Conservation (phyloP, 2,888 invertebrate species). For the Andrena bucephala region DNA sequence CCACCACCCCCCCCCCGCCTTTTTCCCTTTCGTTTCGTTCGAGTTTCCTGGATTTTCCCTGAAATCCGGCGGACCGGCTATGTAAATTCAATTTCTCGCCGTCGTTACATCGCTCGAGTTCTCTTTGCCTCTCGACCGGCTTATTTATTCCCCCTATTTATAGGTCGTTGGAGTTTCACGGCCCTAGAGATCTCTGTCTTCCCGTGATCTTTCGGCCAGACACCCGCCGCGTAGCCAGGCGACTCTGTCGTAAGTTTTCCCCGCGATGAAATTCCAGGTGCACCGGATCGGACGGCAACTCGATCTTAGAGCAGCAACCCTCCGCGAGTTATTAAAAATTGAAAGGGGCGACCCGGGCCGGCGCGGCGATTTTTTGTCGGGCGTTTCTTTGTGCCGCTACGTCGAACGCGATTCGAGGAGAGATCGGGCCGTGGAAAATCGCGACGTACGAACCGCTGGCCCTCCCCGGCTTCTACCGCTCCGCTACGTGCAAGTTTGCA, state of each 20-base stretch:
- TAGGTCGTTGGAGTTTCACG: constrained; percentile 19
- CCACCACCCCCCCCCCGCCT: neutral
- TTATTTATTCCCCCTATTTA: constrained; percentile 23
- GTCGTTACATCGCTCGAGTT: constrained; percentile 52
- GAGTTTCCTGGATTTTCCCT: constrained; percentile 53
- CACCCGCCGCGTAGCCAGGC: neutral
- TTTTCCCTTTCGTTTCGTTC: constrained; percentile 45
- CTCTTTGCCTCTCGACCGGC: neutral
- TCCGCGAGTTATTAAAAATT: constrained; percentile 22
- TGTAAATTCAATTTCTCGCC: constrained; percentile 61
- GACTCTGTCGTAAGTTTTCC: neutral
- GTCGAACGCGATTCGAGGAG: neutral
- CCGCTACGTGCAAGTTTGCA: constrained; percentile 64
- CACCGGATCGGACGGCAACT: neutral
- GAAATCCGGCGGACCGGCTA: constrained; percentile 53
- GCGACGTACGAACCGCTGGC: constrained; percentile 41
- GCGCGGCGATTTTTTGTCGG: neutral
- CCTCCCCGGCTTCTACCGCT: constrained; percentile 27
- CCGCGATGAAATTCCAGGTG: neutral
- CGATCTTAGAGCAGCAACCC: neutral
- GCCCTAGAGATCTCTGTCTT: neutral
- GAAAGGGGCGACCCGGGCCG: neutral
- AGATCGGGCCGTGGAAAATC: constrained; percentile 49
- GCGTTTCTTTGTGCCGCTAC: constrained; percentile 13
- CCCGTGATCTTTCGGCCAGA: neutral